Evolutionary conservation across 2,888 invertebrate genomes (phyloP), one percentile per base, ranked within the genome.

Genomic region (Leucophora obtusa): DNA sequence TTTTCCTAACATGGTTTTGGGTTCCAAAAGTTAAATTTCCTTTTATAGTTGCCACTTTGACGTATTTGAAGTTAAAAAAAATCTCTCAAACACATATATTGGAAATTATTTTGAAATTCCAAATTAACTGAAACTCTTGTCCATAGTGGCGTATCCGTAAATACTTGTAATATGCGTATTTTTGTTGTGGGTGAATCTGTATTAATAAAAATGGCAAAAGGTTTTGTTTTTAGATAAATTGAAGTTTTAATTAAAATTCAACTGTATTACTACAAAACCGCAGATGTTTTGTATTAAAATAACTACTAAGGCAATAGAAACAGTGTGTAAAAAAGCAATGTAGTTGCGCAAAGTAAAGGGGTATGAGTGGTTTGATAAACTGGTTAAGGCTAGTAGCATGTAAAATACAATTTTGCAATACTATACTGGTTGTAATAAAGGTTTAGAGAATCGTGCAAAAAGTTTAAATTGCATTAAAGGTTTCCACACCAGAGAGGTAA

Each of bases 221-320:
- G 38, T 63, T 66, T 60, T 59, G 54, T 71, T 75, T 83, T 83
- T 79, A 83, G 82, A 80, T 74, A 83, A 83, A 87, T 85, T 87
- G 85, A 86, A 86, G 85, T 87, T 87, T 87, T 87, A 87, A 87
- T 87, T 87, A 87, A 87, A 87, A 85, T 83, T 84, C 86, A 85
- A 83, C 84, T 84, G 83, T 80, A 82, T 62, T 76, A 53, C 51
- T 14, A 38, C 51, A 62, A 21, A 60, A 76, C 83, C 83, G 75
- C 83, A 83, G 83, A 82, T 83, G 83, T 80, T 81, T 81, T 77
- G 73, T 77, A 77, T 77, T 76, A 71, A 81, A 81, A 81, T 74
- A 70, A 74, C 73, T 81, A 62, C 66, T 77, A 73, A 73, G 70
- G 56, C 73, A 73, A 65, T 43, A 56, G 38, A 38, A 38, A 38